Conservation (phyloP, 2,888 invertebrate genomes). For the Erebia epiphron region DNA sequence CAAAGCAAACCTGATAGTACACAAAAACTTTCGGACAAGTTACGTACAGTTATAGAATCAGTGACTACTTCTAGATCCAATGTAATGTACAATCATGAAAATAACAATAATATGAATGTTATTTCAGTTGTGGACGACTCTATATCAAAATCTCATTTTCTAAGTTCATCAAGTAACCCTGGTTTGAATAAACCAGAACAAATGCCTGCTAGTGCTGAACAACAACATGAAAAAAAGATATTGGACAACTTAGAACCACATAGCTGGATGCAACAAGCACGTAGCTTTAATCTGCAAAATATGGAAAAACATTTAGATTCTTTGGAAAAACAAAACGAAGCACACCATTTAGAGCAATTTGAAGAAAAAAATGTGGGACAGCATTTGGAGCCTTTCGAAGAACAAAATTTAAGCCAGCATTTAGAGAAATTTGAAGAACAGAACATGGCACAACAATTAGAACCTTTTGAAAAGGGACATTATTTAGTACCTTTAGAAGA, state of each 20-base stretch:
- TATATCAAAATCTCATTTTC: background rate
- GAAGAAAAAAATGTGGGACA: constrained; percentile 36
- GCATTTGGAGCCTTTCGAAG: constrained; percentile 40
- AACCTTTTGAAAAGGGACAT: constrained; percentile 24
- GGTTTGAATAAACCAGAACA: background rate
- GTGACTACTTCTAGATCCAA: constrained; percentile 10
- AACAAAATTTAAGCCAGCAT: constrained; percentile 21
- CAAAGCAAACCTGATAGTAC: background rate
- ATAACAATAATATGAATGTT: background rate
- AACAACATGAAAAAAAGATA: constrained; percentile 29
- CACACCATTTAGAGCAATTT: constrained; percentile 32
- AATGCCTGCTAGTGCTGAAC: background rate
- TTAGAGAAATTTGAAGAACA: constrained; percentile 30
- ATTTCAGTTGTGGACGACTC: background rate
- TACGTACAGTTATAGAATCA: constrained; percentile 9
- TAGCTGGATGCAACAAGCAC: constrained; percentile 34
- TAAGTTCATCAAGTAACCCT: background rate
- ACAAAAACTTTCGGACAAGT: background rate
- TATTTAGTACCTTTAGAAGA: constrained; percentile 40
- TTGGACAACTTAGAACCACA: constrained; percentile 42
- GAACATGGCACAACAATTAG: constrained; percentile 11
- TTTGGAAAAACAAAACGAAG: constrained; percentile 35
- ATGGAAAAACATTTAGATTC: constrained; percentile 23
- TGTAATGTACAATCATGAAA: background rate
- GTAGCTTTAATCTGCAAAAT: constrained; percentile 32